Percentiles rank a stretch among this genome's conserved stretches.
Evolutionary conservation across 2,797 vertebrate species (phyloP).

Genomic region (Bovichtus diacanthus): DNA sequence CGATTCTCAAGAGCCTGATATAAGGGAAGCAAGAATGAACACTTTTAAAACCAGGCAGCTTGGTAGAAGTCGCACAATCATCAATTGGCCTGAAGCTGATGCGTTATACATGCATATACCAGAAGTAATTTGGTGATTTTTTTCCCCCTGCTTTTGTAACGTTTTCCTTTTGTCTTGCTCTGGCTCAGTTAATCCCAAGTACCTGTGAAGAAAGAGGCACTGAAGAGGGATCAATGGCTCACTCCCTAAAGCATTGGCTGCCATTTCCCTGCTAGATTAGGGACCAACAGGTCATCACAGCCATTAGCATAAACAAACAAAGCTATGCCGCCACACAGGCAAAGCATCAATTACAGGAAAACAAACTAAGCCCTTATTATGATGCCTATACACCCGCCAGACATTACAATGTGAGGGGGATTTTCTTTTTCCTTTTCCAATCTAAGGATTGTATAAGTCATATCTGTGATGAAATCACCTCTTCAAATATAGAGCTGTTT

Average conservation of each 20-base stretch:
- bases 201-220: slow-evolving; percentile 75
- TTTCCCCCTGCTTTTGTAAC: slow-evolving; percentile 9
- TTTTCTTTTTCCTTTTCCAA: slow-evolving; percentile 28
- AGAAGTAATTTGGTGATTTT: slow-evolving; percentile 19
- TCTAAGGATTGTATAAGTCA: slow-evolving; percentile 64
- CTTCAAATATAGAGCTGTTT: slow-evolving; percentile 70
- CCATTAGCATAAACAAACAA: slow-evolving; percentile 87
- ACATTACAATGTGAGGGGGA: slow-evolving; percentile 41
- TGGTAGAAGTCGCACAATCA: slow-evolving; percentile 43
- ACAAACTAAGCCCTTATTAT: slow-evolving; percentile 75
- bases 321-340: slow-evolving; percentile 64
- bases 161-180: slow-evolving; percentile 68
- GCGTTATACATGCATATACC: slow-evolving; percentile 34
- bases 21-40: slow-evolving; percentile 48
- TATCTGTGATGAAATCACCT: slow-evolving; percentile 70
- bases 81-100: slow-evolving; percentile 53
- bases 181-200: slow-evolving; percentile 72
- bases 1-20: slow-evolving; percentile 51
- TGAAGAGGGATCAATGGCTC: slow-evolving; percentile 82
- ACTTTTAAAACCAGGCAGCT: slow-evolving; percentile 52
- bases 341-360: slow-evolving; percentile 79
- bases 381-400: slow-evolving; percentile 62
- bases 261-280: slow-evolving; percentile 84
- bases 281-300: slow-evolving; percentile 83
- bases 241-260: slow-evolving; percentile 80